Conservation (phyloP, 2,888 invertebrate genomes). For the Nemotelus nigrinus region DNA sequence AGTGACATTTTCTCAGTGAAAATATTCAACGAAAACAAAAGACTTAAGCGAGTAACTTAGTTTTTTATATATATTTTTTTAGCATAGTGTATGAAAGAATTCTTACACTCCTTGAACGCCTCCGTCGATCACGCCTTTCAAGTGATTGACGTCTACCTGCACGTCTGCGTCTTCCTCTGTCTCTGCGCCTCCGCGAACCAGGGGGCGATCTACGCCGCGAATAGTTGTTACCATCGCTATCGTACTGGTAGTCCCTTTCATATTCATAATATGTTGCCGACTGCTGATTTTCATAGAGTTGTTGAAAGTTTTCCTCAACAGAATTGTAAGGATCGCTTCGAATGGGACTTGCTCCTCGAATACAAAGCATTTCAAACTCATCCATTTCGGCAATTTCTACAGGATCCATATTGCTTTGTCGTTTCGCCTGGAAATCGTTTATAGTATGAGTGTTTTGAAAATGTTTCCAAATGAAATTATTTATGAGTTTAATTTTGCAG, state of each 20-base stretch:
- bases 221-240: constrained; percentile 26
- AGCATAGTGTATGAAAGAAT: not conserved
- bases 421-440: not conserved
- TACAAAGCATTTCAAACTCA: constrained; percentile 44
- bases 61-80: not conserved
- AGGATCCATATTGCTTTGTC: constrained; percentile 11
- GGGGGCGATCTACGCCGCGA: constrained; percentile 6
- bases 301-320: not conserved
- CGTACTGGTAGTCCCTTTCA: constrained; percentile 22
- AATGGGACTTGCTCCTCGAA: constrained; percentile 45
- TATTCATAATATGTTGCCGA: constrained; percentile 13
- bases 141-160: not conserved
- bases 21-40: not conserved
- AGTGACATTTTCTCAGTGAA: not conserved
- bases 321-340: not conserved
- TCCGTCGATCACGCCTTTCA: not conserved
- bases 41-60: constrained; percentile 30
- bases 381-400: constrained; percentile 29
- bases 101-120: constrained; percentile 23
- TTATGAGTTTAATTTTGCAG: too few relatives aligned
- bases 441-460: not conserved
- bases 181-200: not conserved
- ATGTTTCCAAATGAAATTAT: too few relatives aligned
- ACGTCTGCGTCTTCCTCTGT: not conserved
- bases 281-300: not conserved